Conservation (phyloP, 2,888 invertebrate genomes). For the Lasioglossum marginatum region DNA sequence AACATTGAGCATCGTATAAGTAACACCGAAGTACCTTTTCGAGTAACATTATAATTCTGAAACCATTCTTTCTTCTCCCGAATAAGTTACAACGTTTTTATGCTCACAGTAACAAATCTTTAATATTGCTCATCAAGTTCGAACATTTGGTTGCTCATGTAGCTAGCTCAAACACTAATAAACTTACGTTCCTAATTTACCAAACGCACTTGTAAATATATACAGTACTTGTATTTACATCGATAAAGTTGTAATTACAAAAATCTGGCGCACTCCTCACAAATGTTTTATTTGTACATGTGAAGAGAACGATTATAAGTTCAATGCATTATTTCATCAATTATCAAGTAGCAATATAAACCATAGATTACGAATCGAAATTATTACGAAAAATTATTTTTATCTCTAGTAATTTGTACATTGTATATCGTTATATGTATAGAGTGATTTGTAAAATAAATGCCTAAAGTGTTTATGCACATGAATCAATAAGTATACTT, state of each 20-base stretch:
- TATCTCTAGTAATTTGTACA: not conserved
- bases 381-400: not conserved
- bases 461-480: not conserved
- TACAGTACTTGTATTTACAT: too few species aligned
- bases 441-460: not conserved
- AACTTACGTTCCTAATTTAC: constrained; percentile 8
- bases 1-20: not conserved
- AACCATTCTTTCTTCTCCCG: not conserved
- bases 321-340: not conserved
- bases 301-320: not conserved
- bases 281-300: not conserved
- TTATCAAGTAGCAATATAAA: not conserved
- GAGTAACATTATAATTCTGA: not conserved
- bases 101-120: not conserved
- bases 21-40: not conserved
- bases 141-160: not conserved
- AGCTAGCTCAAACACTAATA: not conserved
- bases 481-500: not conserved
- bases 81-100: not conserved
- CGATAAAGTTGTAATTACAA: too few species aligned
- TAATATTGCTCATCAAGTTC: not conserved
- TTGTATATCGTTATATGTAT: not conserved
- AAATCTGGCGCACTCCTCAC: not conserved
- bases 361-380: not conserved
- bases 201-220: not conserved